A percentile compares a stretch with the other conserved stretches of the same genome.
Conservation (phyloP, 2,888 invertebrate species). For the Drosophila dives region DNA sequence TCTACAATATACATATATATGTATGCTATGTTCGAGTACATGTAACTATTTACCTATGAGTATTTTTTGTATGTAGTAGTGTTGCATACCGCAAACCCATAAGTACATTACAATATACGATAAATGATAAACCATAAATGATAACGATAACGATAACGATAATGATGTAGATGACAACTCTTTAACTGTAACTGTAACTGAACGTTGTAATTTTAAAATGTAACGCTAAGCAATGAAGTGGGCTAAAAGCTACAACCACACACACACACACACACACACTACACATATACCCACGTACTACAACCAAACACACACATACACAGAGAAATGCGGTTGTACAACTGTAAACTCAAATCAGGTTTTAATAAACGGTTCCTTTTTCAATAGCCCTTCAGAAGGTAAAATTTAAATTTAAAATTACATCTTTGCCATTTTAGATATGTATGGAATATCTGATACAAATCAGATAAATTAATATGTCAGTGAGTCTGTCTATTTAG, state of each 20-base stretch:
- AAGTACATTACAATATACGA: slow-evolving; percentile 34
- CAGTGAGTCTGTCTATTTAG: background rate
- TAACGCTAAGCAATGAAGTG: slow-evolving; percentile 71
- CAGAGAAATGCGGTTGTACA: slow-evolving; percentile 65
- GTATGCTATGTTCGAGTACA: slow-evolving; percentile 19
- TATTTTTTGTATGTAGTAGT: slow-evolving; percentile 74
- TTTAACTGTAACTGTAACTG: slow-evolving; percentile 66
- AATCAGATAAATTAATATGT: background rate
- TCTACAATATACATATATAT: slow-evolving; percentile 23
- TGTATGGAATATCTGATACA: background rate
- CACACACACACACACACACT: slow-evolving; percentile 19
- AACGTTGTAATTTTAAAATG: slow-evolving; percentile 75
- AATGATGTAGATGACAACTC: slow-evolving; percentile 58
- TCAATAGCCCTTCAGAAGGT: background rate
- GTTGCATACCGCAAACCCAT: slow-evolving; percentile 46
- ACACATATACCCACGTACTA: slow-evolving; percentile 18
- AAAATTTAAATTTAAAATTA: background rate
- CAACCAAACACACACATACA: slow-evolving; percentile 23
- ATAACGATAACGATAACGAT: slow-evolving; percentile 20
- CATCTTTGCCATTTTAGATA: background rate
- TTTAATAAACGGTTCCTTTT: slow-evolving; percentile 68
- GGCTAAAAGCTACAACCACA: slow-evolving; percentile 24
- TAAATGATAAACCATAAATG: slow-evolving; percentile 32
- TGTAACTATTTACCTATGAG: slow-evolving; percentile 53
- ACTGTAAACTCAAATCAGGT: slow-evolving; percentile 52